A percentile compares a stretch with the other conserved stretches of the same genome.
Conservation (phyloP, 2,888 invertebrate species). For the Synergus itoensis region DNA sequence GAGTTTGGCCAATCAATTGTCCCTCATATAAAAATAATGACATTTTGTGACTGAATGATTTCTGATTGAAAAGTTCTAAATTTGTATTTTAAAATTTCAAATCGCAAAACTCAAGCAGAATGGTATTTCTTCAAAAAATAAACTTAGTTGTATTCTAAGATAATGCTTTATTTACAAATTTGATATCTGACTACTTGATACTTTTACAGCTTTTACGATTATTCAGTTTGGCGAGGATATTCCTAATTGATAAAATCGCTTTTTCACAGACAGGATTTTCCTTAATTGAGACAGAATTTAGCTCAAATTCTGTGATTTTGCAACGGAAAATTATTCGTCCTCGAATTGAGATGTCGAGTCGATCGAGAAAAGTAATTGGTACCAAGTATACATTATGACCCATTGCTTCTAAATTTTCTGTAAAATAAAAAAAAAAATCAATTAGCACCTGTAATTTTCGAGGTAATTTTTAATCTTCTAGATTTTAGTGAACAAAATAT, state of each 20-base stretch:
- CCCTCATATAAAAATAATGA: no score
- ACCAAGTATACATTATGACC: not conserved
- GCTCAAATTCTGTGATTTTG: not conserved
- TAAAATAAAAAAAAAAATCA: not conserved
- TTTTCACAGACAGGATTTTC: not conserved
- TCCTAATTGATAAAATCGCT: not conserved
- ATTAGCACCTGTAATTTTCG: not conserved
- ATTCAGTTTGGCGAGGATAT: not conserved
- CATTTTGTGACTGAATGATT: no score
- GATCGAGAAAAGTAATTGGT: not conserved
- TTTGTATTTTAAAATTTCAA: not conserved
- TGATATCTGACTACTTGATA: not conserved
- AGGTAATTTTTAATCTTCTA: not conserved
- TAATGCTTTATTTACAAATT: not conserved
- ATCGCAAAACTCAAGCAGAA: not conserved
- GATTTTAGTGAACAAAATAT: not conserved
- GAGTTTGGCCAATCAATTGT: not conserved
- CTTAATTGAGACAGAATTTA: not conserved
- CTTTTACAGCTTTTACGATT: not conserved
- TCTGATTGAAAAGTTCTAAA: no score
- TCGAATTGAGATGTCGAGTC: not conserved
- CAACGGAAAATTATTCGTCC: not conserved
- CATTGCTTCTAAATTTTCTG: not conserved
- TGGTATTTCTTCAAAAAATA: not conserved
- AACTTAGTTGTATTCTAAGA: not conserved